These are phyloP conservation scores for Dastarcus helophoroides DNA, from an alignment of 2,888 invertebrate genomes.

Conservation along the genomic window DNA sequence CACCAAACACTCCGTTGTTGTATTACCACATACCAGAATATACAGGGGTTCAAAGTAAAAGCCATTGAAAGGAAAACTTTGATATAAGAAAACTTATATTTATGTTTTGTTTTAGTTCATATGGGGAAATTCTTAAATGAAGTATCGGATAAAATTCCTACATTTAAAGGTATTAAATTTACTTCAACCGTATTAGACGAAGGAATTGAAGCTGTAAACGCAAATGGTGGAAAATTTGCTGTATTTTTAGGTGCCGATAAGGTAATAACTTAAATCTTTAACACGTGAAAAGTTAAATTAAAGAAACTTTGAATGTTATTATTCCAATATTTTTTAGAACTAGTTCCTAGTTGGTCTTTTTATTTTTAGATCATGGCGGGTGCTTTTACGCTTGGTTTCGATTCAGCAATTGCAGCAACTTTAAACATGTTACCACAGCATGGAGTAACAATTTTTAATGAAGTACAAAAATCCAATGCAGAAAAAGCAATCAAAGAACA, in stretches of 20 bases:
- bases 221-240: conserved; percentile 40
- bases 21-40: conserved; percentile 75
- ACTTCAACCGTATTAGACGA: conserved; percentile 63
- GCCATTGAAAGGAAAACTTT: conserved; percentile 1
- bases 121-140: conserved; percentile 58
- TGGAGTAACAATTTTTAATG: conserved; percentile 44
- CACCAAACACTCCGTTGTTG: conserved; percentile 63
- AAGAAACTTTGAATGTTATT: too few relatives aligned
- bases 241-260: conserved; percentile 60
- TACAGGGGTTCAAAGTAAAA: conserved; percentile 61
- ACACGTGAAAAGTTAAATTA: conserved; percentile 5
- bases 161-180: conserved; percentile 73
- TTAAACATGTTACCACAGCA: conserved; percentile 54
- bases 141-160: conserved; percentile 53
- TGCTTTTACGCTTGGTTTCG: conserved; percentile 55
- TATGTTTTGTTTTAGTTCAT: conserved; percentile 44
- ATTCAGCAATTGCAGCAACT: conserved; percentile 60
- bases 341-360: too few relatives aligned
- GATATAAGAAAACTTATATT: not conserved
- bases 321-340: conserved; percentile 1
- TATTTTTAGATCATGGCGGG: conserved; percentile 50
- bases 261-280: conserved; percentile 37
- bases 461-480: conserved; percentile 33
- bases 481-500: conserved; percentile 45
- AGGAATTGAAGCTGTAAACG: conserved; percentile 39